Evolutionary conservation across 2,888 invertebrate genomes (phyloP), one percentile per base, ranked within the genome.

Genomic region (Anthrax anthrax): DNA sequence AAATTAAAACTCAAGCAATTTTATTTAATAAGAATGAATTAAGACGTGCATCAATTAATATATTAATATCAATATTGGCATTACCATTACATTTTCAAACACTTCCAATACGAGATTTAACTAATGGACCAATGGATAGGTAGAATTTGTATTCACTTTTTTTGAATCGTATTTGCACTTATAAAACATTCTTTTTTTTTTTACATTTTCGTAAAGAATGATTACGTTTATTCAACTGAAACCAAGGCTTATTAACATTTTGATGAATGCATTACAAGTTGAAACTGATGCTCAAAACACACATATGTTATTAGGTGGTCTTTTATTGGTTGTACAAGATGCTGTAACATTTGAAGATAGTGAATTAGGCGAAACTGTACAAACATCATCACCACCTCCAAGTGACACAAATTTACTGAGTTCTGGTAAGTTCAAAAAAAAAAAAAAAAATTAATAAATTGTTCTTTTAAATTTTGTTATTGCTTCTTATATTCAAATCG

Each of bases 81-180:
- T 76, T 97, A 59, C 97, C 98, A 0, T 75, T 95, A 48, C 95
- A 97, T 70, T 96, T 92, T 63, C 86, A 78, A 64, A 80, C 79
- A 51, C 67, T 84, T 50, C 72, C 76, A 5, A 84, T 85, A 37
- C 80, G 81, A 2, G 84, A 83, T 63, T 72, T 85, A 46, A 75
- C 75, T 32, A 58, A 60, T 8, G 77, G 75, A 18, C 72, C 76
- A 43, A 72, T 72, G 50, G 77, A 70, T 32, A 67, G 65, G 70
- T 70, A 36, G 50, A 58, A 16, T 18, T 18, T 37, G 12, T 19
- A 13, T 40, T 12, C 12, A 10, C 43, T 44, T 42, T 23, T 41
- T 44, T 43, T 50, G 49, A 55, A 55, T 4, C 52, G 64, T 63
- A 65, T 64, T 55, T 57, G 65, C 47, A 36, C 18, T 32, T 39